Base-by-base conservation (phyloP, 2,888 invertebrate genomes). In the Lithophane semibrunnea region DNA sequence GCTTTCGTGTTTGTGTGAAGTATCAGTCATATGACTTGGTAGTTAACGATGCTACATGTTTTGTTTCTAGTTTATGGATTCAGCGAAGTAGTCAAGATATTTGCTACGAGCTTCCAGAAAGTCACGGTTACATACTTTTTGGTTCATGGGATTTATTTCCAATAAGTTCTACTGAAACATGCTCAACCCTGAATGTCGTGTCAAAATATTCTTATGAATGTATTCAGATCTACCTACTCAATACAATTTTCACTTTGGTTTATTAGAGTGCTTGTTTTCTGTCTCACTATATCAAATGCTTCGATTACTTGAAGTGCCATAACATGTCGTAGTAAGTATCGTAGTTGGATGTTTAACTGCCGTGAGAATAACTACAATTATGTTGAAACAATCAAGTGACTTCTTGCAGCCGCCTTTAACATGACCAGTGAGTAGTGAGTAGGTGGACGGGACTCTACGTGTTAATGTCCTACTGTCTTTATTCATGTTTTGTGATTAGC, bases 311-410 rank as follows among this genome's bases (percentile, higher is more conserved):
- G 77, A 86, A 88, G 88, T 90, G 88, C 88, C 90, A 90, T 86
- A 88, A 87, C 82, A 82, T 90, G 91, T 91, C 90, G 88, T 81
- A 79, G 76, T 86, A 82, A 91, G 91, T 88, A 84, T 88, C 82
- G 86, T 89, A 86, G 88, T 91, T 86, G 86, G 84, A 88, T 89
- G 88, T 89, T 88, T 89, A 73, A 73, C 65, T 70, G 87, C 88
- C 88, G 89, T 90, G 88, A 86, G 88, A 90, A 83, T 79, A 42
- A 77, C 77, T 42, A 61, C 52, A 61, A 66, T 79, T 47, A 77
- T 82, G 54, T 79, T 76, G 54, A 89, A 90, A 90, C 88, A 88
- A 85, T 85, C 84, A 52, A 77, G 84, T 88, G 87, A 89, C 77
- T 70, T 63, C 75, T 75, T 79, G 70, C 76, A 63, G 79, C 75